A percentile compares a stretch with the other conserved stretches of the same genome.
Conservation (phyloP, 2,797 vertebrate species). For the Enteromius anoplus region DNA sequence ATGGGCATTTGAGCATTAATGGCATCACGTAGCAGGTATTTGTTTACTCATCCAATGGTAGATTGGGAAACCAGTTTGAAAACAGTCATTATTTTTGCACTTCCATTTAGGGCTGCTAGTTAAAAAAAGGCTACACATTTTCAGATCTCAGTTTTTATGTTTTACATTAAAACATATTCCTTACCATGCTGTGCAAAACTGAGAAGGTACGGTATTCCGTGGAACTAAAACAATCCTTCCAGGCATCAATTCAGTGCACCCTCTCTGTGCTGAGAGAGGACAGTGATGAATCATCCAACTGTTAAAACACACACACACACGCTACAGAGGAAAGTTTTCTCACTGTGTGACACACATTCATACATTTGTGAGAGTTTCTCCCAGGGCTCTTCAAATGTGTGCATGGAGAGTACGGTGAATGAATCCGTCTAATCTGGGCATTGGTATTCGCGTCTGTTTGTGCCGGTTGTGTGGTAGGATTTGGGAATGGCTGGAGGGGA, state of each 20-base stretch:
- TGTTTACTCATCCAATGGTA: not conserved
- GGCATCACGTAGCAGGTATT: not conserved
- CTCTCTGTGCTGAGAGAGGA: conserved; percentile 45
- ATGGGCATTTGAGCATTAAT: not conserved
- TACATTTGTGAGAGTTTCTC: conserved; percentile 57
- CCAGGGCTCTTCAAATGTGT: conserved; percentile 54
- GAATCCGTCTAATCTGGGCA: conserved; percentile 61
- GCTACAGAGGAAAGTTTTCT: conserved; percentile 46
- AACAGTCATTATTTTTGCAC: not conserved
- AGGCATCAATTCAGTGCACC: conserved; percentile 28
- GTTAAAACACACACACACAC: conserved; percentile 36
- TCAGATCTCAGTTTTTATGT: conserved; percentile 25
- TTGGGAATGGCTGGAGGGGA: conserved; percentile 55
- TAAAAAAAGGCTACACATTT: not conserved
- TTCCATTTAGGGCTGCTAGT: not conserved
- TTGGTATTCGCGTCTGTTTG: conserved; percentile 59
- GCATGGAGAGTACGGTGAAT: conserved; percentile 55
- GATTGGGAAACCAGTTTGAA: not conserved
- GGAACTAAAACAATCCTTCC: conserved; percentile 48
- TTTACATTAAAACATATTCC: conserved; percentile 47
- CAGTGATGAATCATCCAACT: conserved; percentile 55
- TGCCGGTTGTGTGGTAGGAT: conserved; percentile 56
- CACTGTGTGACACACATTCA: conserved; percentile 51
- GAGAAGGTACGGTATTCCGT: conserved; percentile 29
- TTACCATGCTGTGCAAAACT: conserved; percentile 41